Percentiles rank a stretch among this genome's conserved stretches.
Evolutionary conservation across 2,113 vertebrate species (phyloP).

Genomic region (Greenwoodochromis staneri): DNA sequence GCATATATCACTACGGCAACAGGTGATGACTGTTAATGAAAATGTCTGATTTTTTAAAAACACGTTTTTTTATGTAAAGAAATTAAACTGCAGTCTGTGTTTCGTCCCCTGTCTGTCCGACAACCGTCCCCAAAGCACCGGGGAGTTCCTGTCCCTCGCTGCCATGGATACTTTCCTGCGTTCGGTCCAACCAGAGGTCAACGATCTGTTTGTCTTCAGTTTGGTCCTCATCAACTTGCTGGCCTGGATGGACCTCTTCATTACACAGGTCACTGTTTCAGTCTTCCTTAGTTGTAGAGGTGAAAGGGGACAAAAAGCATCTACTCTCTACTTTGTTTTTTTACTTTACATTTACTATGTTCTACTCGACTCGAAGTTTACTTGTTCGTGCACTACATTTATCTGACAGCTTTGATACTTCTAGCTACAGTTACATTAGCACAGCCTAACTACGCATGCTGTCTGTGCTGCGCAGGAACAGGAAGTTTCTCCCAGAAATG

Average conservation of each 20-base stretch:
- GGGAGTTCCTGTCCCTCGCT: conserved; percentile 88
- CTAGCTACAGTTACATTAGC: not conserved
- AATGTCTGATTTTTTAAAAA: not conserved
- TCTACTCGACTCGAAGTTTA: not conserved
- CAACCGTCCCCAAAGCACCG: conserved; percentile 59
- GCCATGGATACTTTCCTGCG: conserved; percentile 96
- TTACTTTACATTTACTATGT: not conserved
- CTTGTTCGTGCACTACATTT: rapidly evolving
- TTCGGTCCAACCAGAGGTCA: conserved; percentile 93
- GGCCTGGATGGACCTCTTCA: conserved; percentile 99
- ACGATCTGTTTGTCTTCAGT: conserved; percentile 93
- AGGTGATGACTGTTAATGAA: conserved; percentile 38
- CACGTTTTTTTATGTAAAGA: not conserved
- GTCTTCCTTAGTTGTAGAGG: not conserved
- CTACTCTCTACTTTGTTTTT: not conserved
- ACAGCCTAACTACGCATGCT: not conserved
- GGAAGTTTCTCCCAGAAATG: not conserved
- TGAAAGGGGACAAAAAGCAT: not conserved
- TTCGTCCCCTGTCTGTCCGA: not conserved
- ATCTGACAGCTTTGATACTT: not conserved
- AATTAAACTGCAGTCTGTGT: not conserved
- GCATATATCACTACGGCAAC: conserved; percentile 92
- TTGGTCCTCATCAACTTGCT: conserved; percentile 93
- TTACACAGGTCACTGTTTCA: conserved; percentile 75
- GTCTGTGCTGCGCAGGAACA: not conserved